phyloP scores from a whole-genome alignment of 2,888 invertebrate genomes.

The Drymonia ruficornis region DNA sequence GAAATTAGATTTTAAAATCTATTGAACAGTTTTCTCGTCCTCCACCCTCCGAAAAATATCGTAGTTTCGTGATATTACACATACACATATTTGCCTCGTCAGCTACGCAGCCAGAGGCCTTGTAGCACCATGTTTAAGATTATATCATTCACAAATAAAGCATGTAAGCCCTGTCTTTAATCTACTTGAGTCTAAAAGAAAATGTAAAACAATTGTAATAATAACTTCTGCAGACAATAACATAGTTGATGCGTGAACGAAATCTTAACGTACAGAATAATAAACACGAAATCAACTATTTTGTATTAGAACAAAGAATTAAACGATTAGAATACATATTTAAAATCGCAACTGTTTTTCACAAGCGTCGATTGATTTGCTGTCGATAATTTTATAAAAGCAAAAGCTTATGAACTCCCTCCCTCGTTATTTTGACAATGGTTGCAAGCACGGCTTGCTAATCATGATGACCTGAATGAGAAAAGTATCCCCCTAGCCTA shows the following conservation, averaged over 20 bases:
- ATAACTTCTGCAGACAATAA: constrained; percentile 4
- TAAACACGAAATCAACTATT: not conserved
- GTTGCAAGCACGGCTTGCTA: no score
- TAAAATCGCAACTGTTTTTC: not conserved
- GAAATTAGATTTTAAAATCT: no score
- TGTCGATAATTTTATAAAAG: no score
- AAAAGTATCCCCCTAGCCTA: no score
- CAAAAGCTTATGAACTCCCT: no score
- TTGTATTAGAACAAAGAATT: not conserved
- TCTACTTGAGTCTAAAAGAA: constrained; percentile 5
- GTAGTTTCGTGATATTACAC: no score
- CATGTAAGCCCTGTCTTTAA: constrained; percentile 3
- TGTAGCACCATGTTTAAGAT: not conserved
- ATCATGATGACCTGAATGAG: no score
- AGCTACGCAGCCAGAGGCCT: not conserved
- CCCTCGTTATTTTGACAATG: no score
- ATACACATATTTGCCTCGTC: not conserved
- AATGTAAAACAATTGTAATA: constrained; percentile 5
- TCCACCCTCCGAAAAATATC: no score
- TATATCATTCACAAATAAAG: not conserved
- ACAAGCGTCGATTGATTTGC: no score
- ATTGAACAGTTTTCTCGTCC: no score
- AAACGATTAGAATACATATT: not conserved
- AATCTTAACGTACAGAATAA: not conserved
- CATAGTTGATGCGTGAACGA: not conserved